These are phyloP conservation scores for Limonius californicus DNA, from an alignment of 1,140 invertebrate species.

Conservation along the genomic window DNA sequence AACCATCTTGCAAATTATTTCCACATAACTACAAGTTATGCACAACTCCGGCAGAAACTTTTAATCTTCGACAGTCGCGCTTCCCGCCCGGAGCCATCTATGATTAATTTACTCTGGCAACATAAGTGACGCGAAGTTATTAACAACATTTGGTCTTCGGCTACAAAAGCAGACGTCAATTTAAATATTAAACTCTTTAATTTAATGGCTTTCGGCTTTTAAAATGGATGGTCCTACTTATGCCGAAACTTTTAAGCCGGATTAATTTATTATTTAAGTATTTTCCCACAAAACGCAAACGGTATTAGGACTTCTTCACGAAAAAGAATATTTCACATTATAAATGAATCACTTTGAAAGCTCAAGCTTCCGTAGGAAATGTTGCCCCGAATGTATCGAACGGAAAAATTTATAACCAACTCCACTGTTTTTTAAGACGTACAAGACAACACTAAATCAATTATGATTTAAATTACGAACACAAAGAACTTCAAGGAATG, in stretches of 20 bases:
- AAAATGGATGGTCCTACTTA: not conserved
- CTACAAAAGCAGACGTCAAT: conserved; percentile 12
- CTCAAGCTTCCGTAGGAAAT: too few relatives aligned
- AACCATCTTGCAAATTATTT: not conserved
- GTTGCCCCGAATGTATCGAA: too few relatives aligned
- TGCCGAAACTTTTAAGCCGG: not conserved
- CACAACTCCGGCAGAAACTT: not conserved
- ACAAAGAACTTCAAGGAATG: too few relatives aligned
- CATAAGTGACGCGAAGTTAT: conserved; percentile 16
- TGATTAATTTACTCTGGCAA: conserved; percentile 13
- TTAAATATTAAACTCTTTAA: conserved; percentile 16
- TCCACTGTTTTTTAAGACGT: too few relatives aligned
- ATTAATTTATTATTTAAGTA: not conserved
- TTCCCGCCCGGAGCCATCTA: not conserved
- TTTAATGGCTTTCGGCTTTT: conserved; percentile 10
- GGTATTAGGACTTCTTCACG: too few relatives aligned
- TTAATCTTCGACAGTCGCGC: conserved; percentile 1
- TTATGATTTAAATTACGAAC: too few relatives aligned
- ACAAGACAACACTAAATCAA: too few relatives aligned
- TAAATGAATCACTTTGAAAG: too few relatives aligned
- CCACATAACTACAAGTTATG: not conserved
- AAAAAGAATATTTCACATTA: too few relatives aligned
- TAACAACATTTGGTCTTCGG: conserved; percentile 14
- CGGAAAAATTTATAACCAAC: too few relatives aligned
- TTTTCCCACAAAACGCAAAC: too few relatives aligned